Evolutionary conservation across 2,888 invertebrate species (phyloP).

Genomic region (Oconnorella tubifera): DNA sequence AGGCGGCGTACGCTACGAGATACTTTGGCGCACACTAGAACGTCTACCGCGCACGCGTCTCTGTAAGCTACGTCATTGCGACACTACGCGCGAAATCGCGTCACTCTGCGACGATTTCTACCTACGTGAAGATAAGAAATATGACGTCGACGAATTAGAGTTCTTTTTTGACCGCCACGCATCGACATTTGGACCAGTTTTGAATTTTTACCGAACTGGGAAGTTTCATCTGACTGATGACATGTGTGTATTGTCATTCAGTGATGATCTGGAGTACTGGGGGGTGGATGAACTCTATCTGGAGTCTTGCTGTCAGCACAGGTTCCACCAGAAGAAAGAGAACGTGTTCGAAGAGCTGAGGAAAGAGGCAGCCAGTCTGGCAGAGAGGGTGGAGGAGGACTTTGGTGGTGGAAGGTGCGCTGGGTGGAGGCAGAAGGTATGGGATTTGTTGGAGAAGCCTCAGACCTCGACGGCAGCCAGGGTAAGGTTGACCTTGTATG

Average conservation of each 20-base stretch:
- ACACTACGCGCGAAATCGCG: constrained; percentile 78
- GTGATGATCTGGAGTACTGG: constrained; percentile 98
- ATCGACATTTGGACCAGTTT: constrained; percentile 92
- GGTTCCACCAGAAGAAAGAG: constrained; percentile 95
- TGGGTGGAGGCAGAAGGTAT: constrained; percentile 92
- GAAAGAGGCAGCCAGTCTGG: constrained; percentile 93
- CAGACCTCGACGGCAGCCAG: constrained; percentile 94
- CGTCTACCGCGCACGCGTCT: constrained; percentile 89
- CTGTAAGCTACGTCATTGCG: constrained; percentile 76
- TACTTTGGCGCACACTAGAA: constrained; percentile 89
- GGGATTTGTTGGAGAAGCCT: constrained; percentile 96
- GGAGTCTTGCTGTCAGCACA: constrained; percentile 97
- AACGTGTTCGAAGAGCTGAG: constrained; percentile 96
- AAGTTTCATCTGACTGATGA: constrained; percentile 97
- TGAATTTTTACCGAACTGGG: constrained; percentile 92
- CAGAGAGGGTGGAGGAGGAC: constrained; percentile 80
- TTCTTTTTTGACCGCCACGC: constrained; percentile 98
- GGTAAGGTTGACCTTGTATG: too few relatives aligned
- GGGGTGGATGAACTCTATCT: constrained; percentile 95
- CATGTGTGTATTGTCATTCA: constrained; percentile 97
- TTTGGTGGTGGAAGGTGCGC: constrained; percentile 93
- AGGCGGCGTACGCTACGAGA: constrained; percentile 89
- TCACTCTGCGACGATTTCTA: constrained; percentile 81
- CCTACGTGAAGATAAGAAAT: constrained; percentile 53
- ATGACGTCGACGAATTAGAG: constrained; percentile 74